phyloP scores from a whole-genome alignment of 2,888 invertebrate genomes.

The Sphaeridia pumilis region DNA sequence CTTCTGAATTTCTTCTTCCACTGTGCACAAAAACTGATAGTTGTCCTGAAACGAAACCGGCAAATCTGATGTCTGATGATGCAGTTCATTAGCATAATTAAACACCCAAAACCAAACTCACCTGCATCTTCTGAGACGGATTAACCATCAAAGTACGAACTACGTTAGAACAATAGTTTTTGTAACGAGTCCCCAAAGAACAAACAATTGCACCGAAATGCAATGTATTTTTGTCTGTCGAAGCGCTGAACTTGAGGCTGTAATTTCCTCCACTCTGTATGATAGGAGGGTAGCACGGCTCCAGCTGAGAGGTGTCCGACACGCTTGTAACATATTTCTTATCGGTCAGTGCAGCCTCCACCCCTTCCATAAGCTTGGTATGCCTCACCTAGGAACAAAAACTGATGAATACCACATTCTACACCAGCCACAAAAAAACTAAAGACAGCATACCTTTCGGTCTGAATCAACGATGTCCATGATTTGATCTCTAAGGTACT shows the following conservation, averaged over 20 bases:
- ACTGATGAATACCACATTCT: too few species aligned
- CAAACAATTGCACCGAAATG: conserved; percentile 96
- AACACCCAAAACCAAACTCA: conserved; percentile 32
- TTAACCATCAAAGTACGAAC: conserved; percentile 92
- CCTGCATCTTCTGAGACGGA: conserved; percentile 58
- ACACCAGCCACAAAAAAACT: too few species aligned
- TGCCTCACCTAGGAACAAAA: conserved; percentile 45
- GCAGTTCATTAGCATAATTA: background rate
- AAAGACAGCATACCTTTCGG: conserved; percentile 40
- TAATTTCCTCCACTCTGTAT: conserved; percentile 99
- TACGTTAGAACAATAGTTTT: conserved; percentile 96
- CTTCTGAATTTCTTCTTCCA: conserved; percentile 84
- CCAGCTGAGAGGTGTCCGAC: conserved; percentile 61
- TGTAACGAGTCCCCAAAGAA: conserved; percentile 86
- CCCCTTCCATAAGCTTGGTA: conserved; percentile 83
- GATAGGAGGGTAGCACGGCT: conserved; percentile 97
- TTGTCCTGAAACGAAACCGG: conserved; percentile 23
- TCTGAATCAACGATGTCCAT: conserved; percentile 98
- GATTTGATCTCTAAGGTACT: conserved; percentile 92
- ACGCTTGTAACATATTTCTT: conserved; percentile 89
- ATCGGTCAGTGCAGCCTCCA: conserved; percentile 84
- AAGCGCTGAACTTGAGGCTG: conserved; percentile 89
- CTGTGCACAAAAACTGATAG: conserved; percentile 77
- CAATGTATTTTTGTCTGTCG: conserved; percentile 73
- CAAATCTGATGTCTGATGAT: background rate